Evolutionary conservation across 2,888 invertebrate genomes (phyloP).

Genomic region (Tuberolachnus salignus): DNA sequence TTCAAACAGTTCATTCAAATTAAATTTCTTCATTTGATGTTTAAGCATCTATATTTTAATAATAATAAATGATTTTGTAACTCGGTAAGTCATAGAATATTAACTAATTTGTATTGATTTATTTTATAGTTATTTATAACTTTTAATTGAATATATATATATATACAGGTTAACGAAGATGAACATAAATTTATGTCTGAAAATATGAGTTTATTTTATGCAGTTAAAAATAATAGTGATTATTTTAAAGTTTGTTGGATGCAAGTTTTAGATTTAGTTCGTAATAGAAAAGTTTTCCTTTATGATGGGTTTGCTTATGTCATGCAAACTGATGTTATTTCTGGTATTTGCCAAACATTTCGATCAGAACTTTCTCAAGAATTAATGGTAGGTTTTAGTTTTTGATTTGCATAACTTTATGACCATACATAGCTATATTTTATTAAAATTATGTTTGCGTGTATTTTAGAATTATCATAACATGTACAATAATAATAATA

Average conservation of each 20-base stretch:
- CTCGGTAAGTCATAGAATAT: neutral
- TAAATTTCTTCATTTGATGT: neutral
- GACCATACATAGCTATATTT: neutral
- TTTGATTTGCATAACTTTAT: neutral
- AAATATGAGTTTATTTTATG: constrained; percentile 68
- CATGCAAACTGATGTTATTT: constrained; percentile 80
- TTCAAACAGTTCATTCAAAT: no score
- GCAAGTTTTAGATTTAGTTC: constrained; percentile 85
- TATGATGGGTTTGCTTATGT: constrained; percentile 85
- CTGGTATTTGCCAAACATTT: constrained; percentile 80
- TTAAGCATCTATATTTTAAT: neutral
- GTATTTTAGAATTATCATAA: neutral
- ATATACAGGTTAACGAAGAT: constrained; percentile 68
- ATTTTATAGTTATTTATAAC: neutral
- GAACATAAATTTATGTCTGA: constrained; percentile 71
- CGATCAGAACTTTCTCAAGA: constrained; percentile 69
- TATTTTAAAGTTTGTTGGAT: constrained; percentile 85
- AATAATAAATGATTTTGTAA: neutral
- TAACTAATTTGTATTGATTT: neutral
- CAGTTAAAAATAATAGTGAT: constrained; percentile 68
- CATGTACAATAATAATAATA: neutral
- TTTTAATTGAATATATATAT: constrained; percentile 17
- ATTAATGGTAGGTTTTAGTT: constrained; percentile 57
- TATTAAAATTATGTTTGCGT: neutral
- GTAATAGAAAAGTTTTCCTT: constrained; percentile 77